A percentile compares a stretch with the other conserved stretches of the same genome.
Evolutionary conservation across 2,797 vertebrate species (phyloP).

Genomic region (Channa striata): DNA sequence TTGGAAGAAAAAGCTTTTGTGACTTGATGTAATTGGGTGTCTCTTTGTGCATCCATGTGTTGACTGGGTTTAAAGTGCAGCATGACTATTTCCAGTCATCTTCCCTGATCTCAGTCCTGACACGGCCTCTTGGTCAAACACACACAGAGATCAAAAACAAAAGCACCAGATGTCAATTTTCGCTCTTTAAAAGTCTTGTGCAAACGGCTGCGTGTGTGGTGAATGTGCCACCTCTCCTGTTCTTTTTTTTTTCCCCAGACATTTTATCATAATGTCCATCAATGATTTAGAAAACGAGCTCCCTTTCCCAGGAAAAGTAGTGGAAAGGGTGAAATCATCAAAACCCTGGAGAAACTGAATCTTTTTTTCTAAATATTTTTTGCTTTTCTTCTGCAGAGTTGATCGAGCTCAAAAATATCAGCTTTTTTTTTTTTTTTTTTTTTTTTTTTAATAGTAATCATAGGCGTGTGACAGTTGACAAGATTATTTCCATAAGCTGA

Average conservation of each 20-base stretch:
- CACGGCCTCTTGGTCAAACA: background rate
- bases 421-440: too few species aligned
- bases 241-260: conserved; percentile 5
- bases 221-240: conserved; percentile 31
- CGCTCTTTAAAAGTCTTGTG: conserved; percentile 7
- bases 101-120: background rate
- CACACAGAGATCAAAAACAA: conserved; percentile 16
- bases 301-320: conserved; percentile 21
- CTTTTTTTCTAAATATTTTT: background rate
- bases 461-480: too few species aligned
- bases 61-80: conserved; percentile 7
- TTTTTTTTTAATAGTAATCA: background rate
- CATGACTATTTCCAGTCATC: conserved; percentile 22
- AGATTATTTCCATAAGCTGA: too few species aligned
- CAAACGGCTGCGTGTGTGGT: conserved; percentile 35
- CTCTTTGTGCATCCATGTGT: conserved; percentile 12
- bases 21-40: conserved; percentile 16
- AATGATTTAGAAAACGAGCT: conserved; percentile 33
- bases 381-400: background rate
- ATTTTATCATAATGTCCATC: conserved; percentile 48
- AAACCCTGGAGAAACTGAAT: conserved; percentile 5
- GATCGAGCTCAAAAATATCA: background rate
- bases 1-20: conserved; percentile 14
- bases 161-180: conserved; percentile 43
- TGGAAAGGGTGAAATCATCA: background rate